Evolutionary conservation across 2,113 vertebrate species (phyloP).

Genomic region (Herpetotheres cachinnans): DNA sequence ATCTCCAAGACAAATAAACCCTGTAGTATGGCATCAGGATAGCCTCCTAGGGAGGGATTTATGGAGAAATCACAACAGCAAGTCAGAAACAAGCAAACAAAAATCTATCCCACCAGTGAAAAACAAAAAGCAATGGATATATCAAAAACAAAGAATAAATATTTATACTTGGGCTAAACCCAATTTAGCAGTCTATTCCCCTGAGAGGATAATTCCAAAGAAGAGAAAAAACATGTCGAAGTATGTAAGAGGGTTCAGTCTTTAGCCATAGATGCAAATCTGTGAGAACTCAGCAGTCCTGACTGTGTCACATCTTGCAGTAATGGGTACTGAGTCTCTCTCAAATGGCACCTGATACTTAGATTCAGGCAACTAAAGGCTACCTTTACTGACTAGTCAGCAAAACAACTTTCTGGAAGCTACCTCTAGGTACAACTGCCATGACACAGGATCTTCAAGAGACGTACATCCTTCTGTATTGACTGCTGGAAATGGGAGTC

Average conservation of each 20-base stretch:
- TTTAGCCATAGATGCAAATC: not conserved
- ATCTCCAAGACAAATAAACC: not conserved
- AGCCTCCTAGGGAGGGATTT: not conserved
- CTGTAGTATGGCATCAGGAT: not conserved
- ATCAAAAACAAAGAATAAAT: not conserved
- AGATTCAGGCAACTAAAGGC: not conserved
- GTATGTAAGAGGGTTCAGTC: not conserved
- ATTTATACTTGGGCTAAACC: not conserved
- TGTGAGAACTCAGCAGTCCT: not conserved
- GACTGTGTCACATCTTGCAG: not conserved
- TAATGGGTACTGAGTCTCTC: not conserved
- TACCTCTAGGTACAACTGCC: not conserved
- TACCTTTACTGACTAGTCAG: not conserved
- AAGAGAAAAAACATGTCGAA: not conserved
- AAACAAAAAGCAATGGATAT: not conserved
- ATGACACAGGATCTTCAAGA: not conserved
- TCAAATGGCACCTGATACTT: not conserved
- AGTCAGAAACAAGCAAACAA: not conserved
- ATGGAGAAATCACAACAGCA: not conserved
- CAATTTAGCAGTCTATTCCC: not conserved
- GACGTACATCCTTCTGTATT: not conserved
- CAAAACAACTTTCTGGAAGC: not conserved
- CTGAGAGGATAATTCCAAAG: not conserved
- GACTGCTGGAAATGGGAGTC: not conserved
- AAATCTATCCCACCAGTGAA: not conserved